Evolutionary conservation across 2,797 vertebrate species (phyloP).

Genomic region (Gambusia yucatana): DNA sequence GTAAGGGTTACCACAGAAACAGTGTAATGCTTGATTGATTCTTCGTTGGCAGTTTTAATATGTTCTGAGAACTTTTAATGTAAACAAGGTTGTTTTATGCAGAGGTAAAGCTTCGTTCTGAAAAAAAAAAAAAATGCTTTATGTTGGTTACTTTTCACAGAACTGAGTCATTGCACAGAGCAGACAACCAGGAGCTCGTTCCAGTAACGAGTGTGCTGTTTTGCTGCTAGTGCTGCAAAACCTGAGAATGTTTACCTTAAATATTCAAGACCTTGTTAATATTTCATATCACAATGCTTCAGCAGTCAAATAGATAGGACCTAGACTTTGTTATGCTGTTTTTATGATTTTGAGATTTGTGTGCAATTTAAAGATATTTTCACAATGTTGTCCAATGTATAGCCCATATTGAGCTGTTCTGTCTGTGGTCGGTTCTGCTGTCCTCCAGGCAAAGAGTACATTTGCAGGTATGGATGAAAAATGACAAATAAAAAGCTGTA

Average conservation of each 20-base stretch:
- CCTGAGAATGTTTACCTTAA: neutral
- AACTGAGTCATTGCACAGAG: neutral
- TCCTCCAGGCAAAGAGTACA: neutral
- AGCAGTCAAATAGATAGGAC: neutral
- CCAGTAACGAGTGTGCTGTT: neutral
- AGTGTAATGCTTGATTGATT: neutral
- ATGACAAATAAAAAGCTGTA: neutral
- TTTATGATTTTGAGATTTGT: neutral
- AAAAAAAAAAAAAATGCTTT: neutral
- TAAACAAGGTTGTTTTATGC: neutral
- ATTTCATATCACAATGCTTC: neutral
- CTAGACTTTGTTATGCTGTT: neutral
- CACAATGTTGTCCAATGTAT: neutral
- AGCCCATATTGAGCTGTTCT: neutral
- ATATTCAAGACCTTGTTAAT: neutral
- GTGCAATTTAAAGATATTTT: neutral
- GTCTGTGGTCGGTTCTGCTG: neutral
- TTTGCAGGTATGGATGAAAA: neutral
- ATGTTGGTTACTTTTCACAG: neutral
- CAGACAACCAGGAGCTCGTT: neutral
- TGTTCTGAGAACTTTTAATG: neutral
- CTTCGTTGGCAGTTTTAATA: neutral
- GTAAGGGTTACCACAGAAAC: neutral
- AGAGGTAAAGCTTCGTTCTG: neutral
- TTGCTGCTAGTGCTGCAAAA: neutral